These are phyloP conservation scores for Balearica regulorum DNA, from an alignment of 2,797 vertebrate genomes.

Conservation along the genomic window DNA sequence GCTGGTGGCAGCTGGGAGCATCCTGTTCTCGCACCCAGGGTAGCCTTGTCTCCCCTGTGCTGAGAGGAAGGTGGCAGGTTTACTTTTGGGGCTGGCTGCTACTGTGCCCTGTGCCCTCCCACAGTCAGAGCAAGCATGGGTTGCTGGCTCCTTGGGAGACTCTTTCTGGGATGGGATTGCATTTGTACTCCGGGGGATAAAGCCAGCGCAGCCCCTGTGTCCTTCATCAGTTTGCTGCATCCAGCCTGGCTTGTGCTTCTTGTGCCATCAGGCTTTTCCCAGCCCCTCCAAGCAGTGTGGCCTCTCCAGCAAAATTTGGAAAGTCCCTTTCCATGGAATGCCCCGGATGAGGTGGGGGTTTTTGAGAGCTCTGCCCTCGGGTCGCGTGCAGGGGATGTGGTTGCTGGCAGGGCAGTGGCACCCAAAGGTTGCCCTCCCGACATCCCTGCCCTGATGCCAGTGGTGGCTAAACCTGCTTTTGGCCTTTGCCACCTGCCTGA, in stretches of 20 bases:
- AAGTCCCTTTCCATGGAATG: background rate
- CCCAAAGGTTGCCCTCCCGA: background rate
- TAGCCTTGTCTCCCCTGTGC: background rate
- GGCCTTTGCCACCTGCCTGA: fast-evolving
- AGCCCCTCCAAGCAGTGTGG: fast-evolving
- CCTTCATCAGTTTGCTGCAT: background rate
- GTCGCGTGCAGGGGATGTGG: background rate
- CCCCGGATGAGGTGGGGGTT: fast-evolving
- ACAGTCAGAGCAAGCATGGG: fast-evolving
- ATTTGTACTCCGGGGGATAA: background rate
- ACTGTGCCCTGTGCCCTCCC: fast-evolving
- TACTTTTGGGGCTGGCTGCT: background rate
- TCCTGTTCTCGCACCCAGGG: fast-evolving
- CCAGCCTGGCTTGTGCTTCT: background rate
- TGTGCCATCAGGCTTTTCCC: background rate
- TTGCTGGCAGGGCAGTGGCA: background rate
- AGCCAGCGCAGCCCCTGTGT: background rate
- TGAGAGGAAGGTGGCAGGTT: fast-evolving
- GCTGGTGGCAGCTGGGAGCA: background rate
- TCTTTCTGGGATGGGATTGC: background rate
- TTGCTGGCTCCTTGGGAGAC: background rate
- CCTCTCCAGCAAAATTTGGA: background rate
- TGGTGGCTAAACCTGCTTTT: background rate
- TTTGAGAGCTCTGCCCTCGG: background rate
- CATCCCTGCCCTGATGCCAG: background rate